Conservation (phyloP, 2,797 vertebrate genomes). For the Labeo calbasu region DNA sequence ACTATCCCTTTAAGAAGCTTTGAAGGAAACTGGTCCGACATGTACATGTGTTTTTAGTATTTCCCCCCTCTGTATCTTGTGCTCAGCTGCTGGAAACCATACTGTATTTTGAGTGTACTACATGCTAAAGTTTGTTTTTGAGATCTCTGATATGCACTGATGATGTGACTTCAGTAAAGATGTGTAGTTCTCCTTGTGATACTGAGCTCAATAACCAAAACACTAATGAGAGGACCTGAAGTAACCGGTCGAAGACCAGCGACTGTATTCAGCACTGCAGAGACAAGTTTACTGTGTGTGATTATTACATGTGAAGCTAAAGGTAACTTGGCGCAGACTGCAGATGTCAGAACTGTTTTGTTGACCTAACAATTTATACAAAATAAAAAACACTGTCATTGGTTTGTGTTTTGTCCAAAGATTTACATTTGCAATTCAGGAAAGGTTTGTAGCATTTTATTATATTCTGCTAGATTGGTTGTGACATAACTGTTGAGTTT, state of each 20-base stretch:
- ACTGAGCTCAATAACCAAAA: neutral
- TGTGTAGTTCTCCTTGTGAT: neutral
- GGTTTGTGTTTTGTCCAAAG: neutral
- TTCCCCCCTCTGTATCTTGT: neutral
- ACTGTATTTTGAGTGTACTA: neutral
- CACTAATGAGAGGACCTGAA: neutral
- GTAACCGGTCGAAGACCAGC: neutral
- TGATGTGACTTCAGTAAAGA: neutral
- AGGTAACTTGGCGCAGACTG: neutral
- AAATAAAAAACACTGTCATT: conserved; percentile 53
- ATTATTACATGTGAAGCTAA: neutral
- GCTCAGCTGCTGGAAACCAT: neutral
- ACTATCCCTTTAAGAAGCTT: neutral
- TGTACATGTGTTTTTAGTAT: neutral
- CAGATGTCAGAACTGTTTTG: conserved; percentile 56
- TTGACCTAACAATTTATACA: conserved; percentile 73
- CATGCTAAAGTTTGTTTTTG: too few species aligned
- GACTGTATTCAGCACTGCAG: neutral
- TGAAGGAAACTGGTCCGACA: neutral
- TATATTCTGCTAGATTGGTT: neutral
- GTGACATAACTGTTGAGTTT: neutral
- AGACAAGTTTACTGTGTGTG: neutral
- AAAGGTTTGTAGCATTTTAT: neutral
- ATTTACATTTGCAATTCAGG: neutral
- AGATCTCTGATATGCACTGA: neutral